These are phyloP conservation scores for Capra hircus DNA, from an alignment of 2,113 vertebrate genomes.

Conservation along the genomic window DNA sequence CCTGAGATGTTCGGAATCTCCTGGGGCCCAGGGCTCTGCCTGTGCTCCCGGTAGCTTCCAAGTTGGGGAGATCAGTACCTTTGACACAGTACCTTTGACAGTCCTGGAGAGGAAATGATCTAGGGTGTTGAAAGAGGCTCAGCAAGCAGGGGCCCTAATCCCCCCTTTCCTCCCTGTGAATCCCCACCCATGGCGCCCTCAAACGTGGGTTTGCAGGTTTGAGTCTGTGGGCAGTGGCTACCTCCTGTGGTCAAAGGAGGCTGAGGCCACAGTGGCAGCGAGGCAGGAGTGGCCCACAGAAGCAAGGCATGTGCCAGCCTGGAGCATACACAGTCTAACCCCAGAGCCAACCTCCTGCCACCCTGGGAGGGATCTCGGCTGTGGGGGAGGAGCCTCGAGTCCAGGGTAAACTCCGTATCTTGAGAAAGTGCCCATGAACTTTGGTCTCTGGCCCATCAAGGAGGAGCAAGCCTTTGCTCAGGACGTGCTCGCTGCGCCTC, in stretches of 20 bases:
- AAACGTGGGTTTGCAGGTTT: background rate
- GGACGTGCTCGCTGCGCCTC: background rate
- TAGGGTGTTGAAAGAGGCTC: background rate
- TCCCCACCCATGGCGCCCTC: background rate
- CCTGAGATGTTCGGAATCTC: background rate
- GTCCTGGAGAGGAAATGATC: background rate
- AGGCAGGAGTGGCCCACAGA: background rate
- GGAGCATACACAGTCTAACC: background rate
- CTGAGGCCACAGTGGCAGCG: background rate
- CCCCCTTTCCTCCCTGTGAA: background rate
- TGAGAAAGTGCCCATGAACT: background rate
- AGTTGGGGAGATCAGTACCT: background rate
- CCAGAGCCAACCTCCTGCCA: background rate
- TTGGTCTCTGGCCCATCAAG: background rate
- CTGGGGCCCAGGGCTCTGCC: background rate
- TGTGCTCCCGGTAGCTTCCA: fast-evolving
- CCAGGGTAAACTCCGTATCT: background rate
- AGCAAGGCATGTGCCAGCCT: background rate
- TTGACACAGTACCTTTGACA: background rate
- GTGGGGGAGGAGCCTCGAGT: background rate
- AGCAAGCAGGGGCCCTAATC: background rate
- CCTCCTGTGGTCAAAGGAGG: background rate
- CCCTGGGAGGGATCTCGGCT: background rate
- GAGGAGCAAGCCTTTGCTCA: background rate
- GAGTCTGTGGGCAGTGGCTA: background rate